phyloP scores from a whole-genome alignment of 2,888 invertebrate species.

The Phortica okadai region DNA sequence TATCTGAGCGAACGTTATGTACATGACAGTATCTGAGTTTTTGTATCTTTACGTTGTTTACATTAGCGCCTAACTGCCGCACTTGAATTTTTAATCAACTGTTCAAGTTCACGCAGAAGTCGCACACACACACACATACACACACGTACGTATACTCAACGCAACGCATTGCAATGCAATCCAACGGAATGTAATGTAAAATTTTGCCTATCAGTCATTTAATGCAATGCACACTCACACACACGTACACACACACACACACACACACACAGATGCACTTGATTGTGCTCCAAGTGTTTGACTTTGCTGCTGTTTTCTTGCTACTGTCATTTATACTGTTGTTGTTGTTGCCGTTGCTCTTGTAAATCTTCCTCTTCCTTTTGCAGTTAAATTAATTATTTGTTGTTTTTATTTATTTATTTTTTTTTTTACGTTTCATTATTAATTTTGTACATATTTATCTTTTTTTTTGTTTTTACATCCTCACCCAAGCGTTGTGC shows the following conservation, averaged over 20 bases:
- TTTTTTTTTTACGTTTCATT: no score
- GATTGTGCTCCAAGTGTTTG: neutral
- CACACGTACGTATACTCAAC: neutral
- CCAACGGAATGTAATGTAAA: neutral
- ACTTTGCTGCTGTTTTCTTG: neutral
- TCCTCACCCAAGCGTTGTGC: no score
- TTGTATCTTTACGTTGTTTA: conserved; percentile 48
- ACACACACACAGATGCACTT: neutral
- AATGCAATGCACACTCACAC: neutral
- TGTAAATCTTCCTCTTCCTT: no score
- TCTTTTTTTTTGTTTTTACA: no score
- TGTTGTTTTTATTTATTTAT: no score
- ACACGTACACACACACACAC: neutral
- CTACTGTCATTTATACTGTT: conserved; percentile 13
- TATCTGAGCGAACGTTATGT: no score
- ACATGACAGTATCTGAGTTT: no score
- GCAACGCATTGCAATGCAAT: neutral
- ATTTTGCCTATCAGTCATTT: neutral
- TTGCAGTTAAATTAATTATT: no score
- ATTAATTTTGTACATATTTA: no score
- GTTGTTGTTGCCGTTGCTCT: conserved; percentile 2
- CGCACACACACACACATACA: neutral
- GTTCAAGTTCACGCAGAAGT: conserved; percentile 59
- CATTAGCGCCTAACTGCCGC: conserved; percentile 62
- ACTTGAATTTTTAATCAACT: conserved; percentile 66